Conservation (phyloP, 2,888 invertebrate genomes). For the Biston betularia region DNA sequence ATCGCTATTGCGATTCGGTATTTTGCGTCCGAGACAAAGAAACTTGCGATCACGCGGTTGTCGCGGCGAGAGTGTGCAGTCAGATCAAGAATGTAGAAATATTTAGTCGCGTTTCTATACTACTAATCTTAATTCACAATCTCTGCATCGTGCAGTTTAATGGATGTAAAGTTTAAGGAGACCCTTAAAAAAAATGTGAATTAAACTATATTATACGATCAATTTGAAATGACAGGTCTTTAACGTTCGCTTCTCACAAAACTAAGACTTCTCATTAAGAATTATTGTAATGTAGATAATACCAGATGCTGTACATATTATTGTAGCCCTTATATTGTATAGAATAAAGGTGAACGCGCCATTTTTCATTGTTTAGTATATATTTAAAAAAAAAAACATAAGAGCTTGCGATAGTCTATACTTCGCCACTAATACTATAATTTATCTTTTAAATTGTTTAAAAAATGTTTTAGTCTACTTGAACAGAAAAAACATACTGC, state of each 20-base stretch:
- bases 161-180: neutral
- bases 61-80: neutral
- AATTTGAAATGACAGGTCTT: constrained; percentile 13
- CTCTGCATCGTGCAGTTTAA: neutral
- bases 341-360: constrained; percentile 32
- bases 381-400: constrained; percentile 30
- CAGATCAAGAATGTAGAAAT: neutral
- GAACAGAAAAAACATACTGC: neutral
- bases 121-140: constrained; percentile 3
- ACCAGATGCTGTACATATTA: constrained; percentile 39
- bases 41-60: too few relatives aligned
- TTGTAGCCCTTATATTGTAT: constrained; percentile 36
- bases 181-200: neutral
- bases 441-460: constrained; percentile 38
- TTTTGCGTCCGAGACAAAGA: too few relatives aligned
- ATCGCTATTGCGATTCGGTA: too few relatives aligned
- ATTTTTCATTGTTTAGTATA: constrained; percentile 39
- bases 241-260: neutral
- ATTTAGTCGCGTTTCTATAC: constrained; percentile 16
- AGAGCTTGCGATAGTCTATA: constrained; percentile 56
- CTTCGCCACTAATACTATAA: constrained; percentile 51
- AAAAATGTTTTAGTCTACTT: constrained; percentile 12
- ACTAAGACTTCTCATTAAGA: constrained; percentile 26
- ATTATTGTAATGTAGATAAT: constrained; percentile 43
- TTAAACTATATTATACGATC: constrained; percentile 8